phyloP scores from a whole-genome alignment of 2,113 vertebrate genomes.

The Zosterops lateralis region DNA sequence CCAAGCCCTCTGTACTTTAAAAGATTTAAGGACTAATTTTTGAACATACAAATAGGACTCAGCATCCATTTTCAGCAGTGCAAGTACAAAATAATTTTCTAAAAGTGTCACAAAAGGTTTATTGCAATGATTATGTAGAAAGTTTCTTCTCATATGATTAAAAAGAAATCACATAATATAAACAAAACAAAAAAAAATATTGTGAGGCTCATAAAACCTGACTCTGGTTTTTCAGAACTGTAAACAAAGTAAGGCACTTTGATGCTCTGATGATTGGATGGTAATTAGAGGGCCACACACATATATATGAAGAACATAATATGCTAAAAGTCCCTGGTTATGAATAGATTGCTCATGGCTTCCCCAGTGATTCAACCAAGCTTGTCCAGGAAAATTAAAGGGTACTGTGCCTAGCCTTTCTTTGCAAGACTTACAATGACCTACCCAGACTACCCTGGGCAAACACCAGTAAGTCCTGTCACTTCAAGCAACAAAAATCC shows the following conservation, averaged over 20 bases:
- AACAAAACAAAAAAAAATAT: neutral
- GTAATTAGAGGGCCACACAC: constrained; percentile 45
- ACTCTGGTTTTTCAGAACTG: neutral
- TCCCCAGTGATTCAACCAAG: neutral
- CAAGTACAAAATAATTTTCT: constrained; percentile 7
- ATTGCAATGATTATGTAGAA: neutral
- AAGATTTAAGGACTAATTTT: constrained; percentile 39
- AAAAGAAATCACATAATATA: neutral
- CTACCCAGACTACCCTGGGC: neutral
- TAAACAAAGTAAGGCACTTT: constrained; percentile 13
- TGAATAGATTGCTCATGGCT: neutral
- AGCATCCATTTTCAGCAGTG: neutral
- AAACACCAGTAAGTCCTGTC: neutral
- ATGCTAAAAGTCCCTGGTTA: neutral
- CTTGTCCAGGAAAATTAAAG: constrained; percentile 1
- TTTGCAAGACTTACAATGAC: neutral
- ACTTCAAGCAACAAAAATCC: neutral
- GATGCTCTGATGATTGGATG: neutral
- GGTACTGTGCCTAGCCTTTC: neutral
- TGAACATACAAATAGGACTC: neutral
- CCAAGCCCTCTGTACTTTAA: constrained; percentile 7
- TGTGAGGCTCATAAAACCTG: constrained; percentile 3
- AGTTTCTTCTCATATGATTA: neutral
- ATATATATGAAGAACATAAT: neutral
- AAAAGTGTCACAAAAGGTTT: constrained; percentile 27